Evolutionary conservation across 2,797 vertebrate genomes (phyloP), one percentile per base, ranked within the genome.

Genomic region (Denticeps clupeoides): DNA sequence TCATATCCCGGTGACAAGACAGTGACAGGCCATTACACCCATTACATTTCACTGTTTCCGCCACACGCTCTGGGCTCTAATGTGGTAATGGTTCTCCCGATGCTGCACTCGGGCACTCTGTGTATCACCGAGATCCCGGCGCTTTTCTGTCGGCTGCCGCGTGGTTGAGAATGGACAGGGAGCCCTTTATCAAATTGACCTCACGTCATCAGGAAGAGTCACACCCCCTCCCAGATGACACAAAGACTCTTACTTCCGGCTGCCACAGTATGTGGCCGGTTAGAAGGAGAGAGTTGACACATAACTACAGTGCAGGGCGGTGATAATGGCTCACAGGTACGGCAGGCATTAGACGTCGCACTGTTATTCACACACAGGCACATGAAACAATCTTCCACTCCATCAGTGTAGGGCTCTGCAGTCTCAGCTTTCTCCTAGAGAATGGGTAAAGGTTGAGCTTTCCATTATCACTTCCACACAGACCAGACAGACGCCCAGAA

Each of bases 111-210:
- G 7, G 28, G 9, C 9, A 28, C 11, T 15, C 9, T 5, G 32
- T 33, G 18, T 22, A 12, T 25, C 12, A n/a, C 9, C 31, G 7
- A 27, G 29, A 22, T 42, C 38, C 27, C 35, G 45, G 3, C 33
- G 41, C 27, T 49, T 45, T 28, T 28, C 28, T 46, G 41, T 74
- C 50, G 47, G 58, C 59, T 57, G 47, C 58, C 8, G n/a, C n/a
- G 68, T 53, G 38, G 61, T 69, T 64, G 45, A 46, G 63, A 60
- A 74, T 23, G 60, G 63, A 59, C 33, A 37, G 49, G 46, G 42
- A 69, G 71, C 66, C 70, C 82, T 81, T 77, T 74, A 77, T 80
- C 59, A 47, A 56, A 59, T 68, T 61, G 71, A 55, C 59, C 65
- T 66, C 42, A 5, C 61, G 55, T 69, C 62, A 12, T 25, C 63